Percentiles rank a stretch among this genome's conserved stretches.
Evolutionary conservation across 1,140 invertebrate species (phyloP).

Genomic region (Copidosoma floridanum): DNA sequence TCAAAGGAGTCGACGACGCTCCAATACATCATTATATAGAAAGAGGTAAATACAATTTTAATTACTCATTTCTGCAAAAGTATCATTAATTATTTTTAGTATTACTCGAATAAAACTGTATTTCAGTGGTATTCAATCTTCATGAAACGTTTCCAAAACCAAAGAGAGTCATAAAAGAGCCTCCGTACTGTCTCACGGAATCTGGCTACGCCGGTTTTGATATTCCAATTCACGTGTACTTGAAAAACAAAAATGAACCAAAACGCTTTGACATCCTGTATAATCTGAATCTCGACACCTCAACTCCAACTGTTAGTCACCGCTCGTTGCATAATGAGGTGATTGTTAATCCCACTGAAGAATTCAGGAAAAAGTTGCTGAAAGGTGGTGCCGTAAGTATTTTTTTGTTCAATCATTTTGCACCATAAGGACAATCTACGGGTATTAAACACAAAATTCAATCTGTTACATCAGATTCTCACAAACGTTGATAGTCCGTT

Average conservation of each 20-base stretch:
- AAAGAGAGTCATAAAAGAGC: conserved; percentile 82
- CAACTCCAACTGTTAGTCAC: conserved; percentile 68
- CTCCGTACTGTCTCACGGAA: conserved; percentile 88
- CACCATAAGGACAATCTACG: too few species aligned
- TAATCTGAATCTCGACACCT: conserved; percentile 78
- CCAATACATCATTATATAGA: conserved; percentile 90
- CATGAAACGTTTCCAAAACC: conserved; percentile 91
- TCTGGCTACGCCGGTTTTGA: conserved; percentile 93
- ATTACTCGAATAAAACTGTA: conserved; percentile 14
- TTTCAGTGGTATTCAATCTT: conserved; percentile 80
- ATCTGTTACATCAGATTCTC: conserved; percentile 39
- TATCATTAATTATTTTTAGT: too few species aligned
- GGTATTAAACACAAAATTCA: too few species aligned
- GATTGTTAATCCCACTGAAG: conserved; percentile 82
- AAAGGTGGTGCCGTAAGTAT: conserved; percentile 75
- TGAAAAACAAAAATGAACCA: conserved; percentile 88
- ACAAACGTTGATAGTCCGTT: conserved; percentile 38
- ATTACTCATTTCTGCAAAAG: not conserved
- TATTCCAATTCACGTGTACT: conserved; percentile 86
- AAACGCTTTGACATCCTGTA: conserved; percentile 85
- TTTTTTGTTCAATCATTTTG: too few species aligned
- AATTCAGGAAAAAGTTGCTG: conserved; percentile 83
- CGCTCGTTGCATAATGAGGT: conserved; percentile 72
- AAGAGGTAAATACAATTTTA: conserved; percentile 59
- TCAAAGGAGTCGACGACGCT: conserved; percentile 79